phyloP scores from a whole-genome alignment of 2,888 invertebrate species.

The Rhodophaea formosa region DNA sequence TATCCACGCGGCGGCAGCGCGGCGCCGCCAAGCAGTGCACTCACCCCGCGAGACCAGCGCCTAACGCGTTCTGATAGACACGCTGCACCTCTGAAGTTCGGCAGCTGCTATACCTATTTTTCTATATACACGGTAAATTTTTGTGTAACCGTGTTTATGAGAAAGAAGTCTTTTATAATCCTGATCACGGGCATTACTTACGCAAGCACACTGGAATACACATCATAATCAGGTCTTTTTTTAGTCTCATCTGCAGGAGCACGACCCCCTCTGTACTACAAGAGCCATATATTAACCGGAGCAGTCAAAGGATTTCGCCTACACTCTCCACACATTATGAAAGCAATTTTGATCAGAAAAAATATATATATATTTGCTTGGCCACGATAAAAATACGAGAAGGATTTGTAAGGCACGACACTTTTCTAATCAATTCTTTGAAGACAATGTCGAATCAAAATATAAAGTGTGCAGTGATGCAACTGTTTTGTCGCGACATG shows the following conservation, averaged over 20 bases:
- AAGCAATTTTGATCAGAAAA: background rate
- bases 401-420: background rate
- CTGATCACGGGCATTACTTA: too few species aligned
- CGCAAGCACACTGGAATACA: too few species aligned
- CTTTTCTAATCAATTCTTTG: background rate
- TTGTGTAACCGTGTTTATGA: too few species aligned
- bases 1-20: conserved; percentile 41
- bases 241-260: too few species aligned
- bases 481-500: background rate
- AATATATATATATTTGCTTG: background rate
- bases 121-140: too few species aligned
- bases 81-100: background rate
- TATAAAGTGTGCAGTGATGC: background rate
- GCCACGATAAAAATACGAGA: background rate
- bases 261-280: too few species aligned
- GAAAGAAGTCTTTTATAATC: too few species aligned
- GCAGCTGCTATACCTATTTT: too few species aligned
- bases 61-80: background rate
- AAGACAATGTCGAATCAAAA: background rate
- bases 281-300: too few species aligned
- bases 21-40: conserved; percentile 36
- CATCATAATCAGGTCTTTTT: too few species aligned
- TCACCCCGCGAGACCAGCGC: conserved; percentile 40
- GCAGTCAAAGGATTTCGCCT: too few species aligned
- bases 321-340: background rate